These are phyloP conservation scores for Eumaeus atala DNA, from an alignment of 1,140 invertebrate genomes.

Conservation along the genomic window DNA sequence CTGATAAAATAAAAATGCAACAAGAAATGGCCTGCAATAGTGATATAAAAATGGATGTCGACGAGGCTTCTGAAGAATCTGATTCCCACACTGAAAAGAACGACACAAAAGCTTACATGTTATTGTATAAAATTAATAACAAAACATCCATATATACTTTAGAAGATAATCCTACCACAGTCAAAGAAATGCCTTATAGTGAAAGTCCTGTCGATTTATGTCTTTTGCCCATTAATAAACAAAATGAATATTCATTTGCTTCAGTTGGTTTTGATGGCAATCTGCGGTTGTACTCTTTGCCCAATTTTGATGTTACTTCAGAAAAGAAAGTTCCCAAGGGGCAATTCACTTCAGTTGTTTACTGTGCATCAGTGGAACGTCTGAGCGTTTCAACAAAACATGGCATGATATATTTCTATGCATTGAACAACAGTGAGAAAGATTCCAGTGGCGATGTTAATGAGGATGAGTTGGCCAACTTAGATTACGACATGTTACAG, in stretches of 20 bases:
- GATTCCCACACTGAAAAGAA: slow-evolving; percentile 19
- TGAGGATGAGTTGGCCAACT: slow-evolving; percentile 74
- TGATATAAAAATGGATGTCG: slow-evolving; percentile 59
- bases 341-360: slow-evolving; percentile 83
- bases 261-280: slow-evolving; percentile 80
- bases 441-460: slow-evolving; percentile 80
- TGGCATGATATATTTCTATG: slow-evolving; percentile 89
- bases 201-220: slow-evolving; percentile 81
- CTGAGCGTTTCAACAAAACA: slow-evolving; percentile 86
- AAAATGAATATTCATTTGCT: slow-evolving; percentile 53
- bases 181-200: slow-evolving; percentile 76
- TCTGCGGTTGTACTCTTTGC: slow-evolving; percentile 79
- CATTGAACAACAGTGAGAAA: slow-evolving; percentile 81
- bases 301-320: slow-evolving; percentile 77
- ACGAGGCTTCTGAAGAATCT: slow-evolving; percentile 34
- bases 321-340: slow-evolving; percentile 79
- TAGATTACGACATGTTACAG: slow-evolving; percentile 60
- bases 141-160: slow-evolving; percentile 58
- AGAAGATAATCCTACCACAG: slow-evolving; percentile 76
- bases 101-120: slow-evolving; percentile 33
- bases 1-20: slow-evolving; percentile 40
- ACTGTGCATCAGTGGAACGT: slow-evolving; percentile 87
- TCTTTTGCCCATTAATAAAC: slow-evolving; percentile 76
- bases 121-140: slow-evolving; percentile 58
- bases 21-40: slow-evolving; percentile 42